Evolutionary conservation across 2,888 invertebrate genomes (phyloP).

Genomic region (Andricus quercusramuli): DNA sequence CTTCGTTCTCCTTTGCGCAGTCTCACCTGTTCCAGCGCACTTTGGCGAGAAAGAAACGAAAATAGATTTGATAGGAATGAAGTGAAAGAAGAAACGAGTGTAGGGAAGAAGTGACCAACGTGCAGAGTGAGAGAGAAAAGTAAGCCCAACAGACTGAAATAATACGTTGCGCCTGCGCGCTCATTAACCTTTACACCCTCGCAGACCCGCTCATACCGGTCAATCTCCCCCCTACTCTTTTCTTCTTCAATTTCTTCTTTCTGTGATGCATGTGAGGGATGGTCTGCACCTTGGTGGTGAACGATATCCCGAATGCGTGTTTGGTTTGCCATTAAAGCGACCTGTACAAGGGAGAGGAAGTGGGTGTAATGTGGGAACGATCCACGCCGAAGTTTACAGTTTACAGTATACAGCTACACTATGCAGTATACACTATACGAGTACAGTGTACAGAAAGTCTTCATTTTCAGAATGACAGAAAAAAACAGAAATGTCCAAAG

Average conservation of each 20-base stretch:
- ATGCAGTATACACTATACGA: too few relatives aligned
- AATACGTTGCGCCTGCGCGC: conserved; percentile 78
- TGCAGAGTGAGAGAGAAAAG: background rate
- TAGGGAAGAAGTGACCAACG: background rate
- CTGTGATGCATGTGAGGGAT: conserved; percentile 7
- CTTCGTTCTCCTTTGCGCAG: conserved; percentile 45
- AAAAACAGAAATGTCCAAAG: too few relatives aligned
- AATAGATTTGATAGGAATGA: conserved; percentile 7
- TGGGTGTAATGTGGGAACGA: too few relatives aligned
- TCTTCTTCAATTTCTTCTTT: conserved; percentile 46
- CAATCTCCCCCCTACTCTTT: conserved; percentile 72
- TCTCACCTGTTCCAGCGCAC: background rate
- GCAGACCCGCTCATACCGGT: conserved; percentile 72
- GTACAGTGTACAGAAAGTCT: too few relatives aligned
- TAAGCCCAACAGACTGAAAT: conserved; percentile 73
- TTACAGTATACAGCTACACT: too few relatives aligned
- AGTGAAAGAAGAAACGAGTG: conserved; percentile 9
- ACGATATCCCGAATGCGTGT: conserved; percentile 21
- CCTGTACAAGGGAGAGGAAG: too few relatives aligned
- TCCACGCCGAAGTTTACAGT: too few relatives aligned
- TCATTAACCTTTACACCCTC: conserved; percentile 78
- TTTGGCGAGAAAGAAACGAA: conserved; percentile 43
- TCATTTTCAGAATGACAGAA: too few relatives aligned
- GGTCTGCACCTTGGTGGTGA: conserved; percentile 15
- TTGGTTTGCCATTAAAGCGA: too few relatives aligned